Evolutionary conservation across 2,888 invertebrate genomes (phyloP).

Genomic region (Tolmerus cingulatus): DNA sequence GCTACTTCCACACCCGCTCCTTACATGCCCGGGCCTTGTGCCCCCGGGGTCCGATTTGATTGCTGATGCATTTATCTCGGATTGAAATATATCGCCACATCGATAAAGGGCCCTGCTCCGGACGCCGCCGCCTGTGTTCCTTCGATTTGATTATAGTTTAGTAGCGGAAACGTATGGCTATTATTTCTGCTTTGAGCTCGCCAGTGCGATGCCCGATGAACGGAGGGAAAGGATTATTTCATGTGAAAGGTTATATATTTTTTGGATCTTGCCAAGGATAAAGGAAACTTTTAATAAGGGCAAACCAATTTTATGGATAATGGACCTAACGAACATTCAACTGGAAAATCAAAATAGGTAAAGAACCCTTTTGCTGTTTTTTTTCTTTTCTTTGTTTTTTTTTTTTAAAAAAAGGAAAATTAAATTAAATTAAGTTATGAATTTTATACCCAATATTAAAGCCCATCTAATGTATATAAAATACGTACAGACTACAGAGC

Average conservation of each 20-base stretch:
- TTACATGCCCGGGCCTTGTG: background rate
- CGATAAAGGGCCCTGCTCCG: background rate
- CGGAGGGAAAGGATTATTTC: background rate
- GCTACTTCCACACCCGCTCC: background rate
- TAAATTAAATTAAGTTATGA: background rate
- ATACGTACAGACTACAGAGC: too few relatives aligned
- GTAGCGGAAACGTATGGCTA: background rate
- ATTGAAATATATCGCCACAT: slow-evolving; percentile 16
- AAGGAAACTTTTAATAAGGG: background rate
- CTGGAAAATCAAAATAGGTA: background rate
- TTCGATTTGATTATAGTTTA: background rate
- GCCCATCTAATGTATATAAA: too few relatives aligned
- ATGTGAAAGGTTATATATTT: background rate
- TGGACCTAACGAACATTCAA: background rate
- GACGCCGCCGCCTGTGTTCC: background rate
- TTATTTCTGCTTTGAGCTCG: background rate
- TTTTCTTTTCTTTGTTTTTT: background rate
- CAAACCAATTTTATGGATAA: background rate
- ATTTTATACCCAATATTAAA: background rate
- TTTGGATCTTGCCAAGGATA: background rate
- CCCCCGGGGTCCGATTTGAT: background rate
- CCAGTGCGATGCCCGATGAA: background rate
- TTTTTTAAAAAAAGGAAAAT: too few relatives aligned
- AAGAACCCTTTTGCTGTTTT: background rate
- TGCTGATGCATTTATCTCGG: slow-evolving; percentile 19